Conservation (phyloP, 1,140 invertebrate species). For the Hydropsyche tenuis region DNA sequence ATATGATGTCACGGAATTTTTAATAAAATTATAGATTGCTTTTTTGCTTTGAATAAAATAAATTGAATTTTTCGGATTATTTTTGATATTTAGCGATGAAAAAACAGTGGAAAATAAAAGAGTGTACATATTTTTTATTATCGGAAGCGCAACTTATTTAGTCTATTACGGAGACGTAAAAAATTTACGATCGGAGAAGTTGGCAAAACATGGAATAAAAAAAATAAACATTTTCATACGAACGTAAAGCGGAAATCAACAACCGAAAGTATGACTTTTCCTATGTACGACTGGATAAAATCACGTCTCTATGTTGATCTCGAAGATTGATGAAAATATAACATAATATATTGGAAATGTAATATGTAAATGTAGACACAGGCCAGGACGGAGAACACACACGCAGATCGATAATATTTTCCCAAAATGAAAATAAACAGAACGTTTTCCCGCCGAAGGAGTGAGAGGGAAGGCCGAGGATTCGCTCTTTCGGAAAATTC, state of each 20-base stretch:
- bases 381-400: no score
- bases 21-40: no score
- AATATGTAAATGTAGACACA: no score
- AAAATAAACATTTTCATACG: constrained; percentile 23
- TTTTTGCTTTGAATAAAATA: no score
- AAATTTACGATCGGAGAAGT: constrained; percentile 21
- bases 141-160: constrained; percentile 21
- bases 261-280: not conserved
- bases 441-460: not conserved
- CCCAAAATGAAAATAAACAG: constrained; percentile 22
- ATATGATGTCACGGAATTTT: no score
- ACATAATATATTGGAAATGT: no score
- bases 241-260: constrained; percentile 11
- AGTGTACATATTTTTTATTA: not conserved
- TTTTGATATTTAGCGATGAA: no score
- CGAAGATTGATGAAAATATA: constrained; percentile 15
- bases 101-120: no score
- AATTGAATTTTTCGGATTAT: no score
- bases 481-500: constrained; percentile 18
- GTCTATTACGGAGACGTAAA: constrained; percentile 21
- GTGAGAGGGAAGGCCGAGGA: no score
- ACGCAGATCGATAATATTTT: constrained; percentile 19
- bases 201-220: not conserved
- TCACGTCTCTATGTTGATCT: constrained; percentile 1
- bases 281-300: not conserved